Evolutionary conservation across 2,113 vertebrate genomes (phyloP).

Genomic region (Mobula birostris): DNA sequence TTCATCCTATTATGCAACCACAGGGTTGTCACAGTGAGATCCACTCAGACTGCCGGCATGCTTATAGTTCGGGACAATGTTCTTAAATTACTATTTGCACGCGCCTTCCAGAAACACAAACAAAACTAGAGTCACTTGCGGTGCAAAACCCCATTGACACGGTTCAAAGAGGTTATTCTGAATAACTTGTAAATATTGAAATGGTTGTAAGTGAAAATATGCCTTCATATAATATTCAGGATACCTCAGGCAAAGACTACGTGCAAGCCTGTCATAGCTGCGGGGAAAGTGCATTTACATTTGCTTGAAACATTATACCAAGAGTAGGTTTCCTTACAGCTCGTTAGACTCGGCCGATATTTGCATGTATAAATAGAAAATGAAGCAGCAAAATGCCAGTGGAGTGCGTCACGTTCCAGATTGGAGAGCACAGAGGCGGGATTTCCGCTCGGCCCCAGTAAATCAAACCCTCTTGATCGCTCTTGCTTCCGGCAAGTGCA

Average conservation of each 20-base stretch:
- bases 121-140: too few species aligned
- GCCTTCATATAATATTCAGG: not conserved
- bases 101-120: not conserved
- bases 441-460: not conserved
- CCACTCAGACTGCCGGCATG: too few species aligned
- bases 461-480: not conserved
- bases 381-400: conserved; percentile 53
- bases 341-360: conserved; percentile 48
- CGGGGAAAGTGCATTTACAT: not conserved
- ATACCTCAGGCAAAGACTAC: not conserved
- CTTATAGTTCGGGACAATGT: too few species aligned
- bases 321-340: not conserved
- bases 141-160: not conserved
- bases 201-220: not conserved
- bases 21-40: too few species aligned
- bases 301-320: not conserved
- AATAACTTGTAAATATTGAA: not conserved
- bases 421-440: not conserved
- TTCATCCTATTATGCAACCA: too few species aligned
- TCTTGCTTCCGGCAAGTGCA: not conserved
- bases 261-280: not conserved
- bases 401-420: conserved; percentile 53
- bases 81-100: not conserved
- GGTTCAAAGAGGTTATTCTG: not conserved
- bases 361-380: conserved; percentile 60